Base-by-base conservation (phyloP, 23 tunicate genomes). In the Phallusia fumigata region DNA sequence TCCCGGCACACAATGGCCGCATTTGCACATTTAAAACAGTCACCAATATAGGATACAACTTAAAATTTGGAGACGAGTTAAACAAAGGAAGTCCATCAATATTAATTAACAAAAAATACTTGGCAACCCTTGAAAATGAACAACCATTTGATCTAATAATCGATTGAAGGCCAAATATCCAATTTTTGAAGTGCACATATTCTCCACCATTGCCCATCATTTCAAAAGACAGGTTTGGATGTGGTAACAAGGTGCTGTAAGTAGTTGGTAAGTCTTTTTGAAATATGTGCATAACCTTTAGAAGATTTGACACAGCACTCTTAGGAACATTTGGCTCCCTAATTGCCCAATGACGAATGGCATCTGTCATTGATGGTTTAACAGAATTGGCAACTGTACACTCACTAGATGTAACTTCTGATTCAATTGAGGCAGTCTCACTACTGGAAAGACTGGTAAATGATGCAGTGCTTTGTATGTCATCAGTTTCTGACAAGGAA, bases 31-130 rank as follows among this genome's bases (percentile, higher is more conserved):
- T 64, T 24, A 81, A 87, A 24, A 87, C 36, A 36, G 85, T 50
- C 44, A 87, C 78, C 11, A 87, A 45, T 53, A 81, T 87, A 34
- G 91, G 91, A 36, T 87, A 77, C 2, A 87, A 12, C 30, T 87
- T 87, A 76, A 31, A 81, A 35, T 87, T 81, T 0, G 91, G 91
- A 5, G 91, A 81, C 18, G 53, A 81, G 11, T 81, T 76, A 58
- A 87, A 87, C 35, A 87, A 45, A 58, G 91, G 91, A 24, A 87
- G 72, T 3, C 91, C 85, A 82, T 87, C 91, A 53, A 87, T 82
- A 44, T 87, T 87, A 0, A 87, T 64, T 13, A 87, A 8, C 18
- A 87, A 73, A 64, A 44, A 30, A 21, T 76, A 87, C n/a, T 33
- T 36, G 13, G 69, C 53, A 12, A 16, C 79, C 1, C 30, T 36